Conservation (phyloP, 2,113 vertebrate genomes). For the Poicephalus gulielmi region DNA sequence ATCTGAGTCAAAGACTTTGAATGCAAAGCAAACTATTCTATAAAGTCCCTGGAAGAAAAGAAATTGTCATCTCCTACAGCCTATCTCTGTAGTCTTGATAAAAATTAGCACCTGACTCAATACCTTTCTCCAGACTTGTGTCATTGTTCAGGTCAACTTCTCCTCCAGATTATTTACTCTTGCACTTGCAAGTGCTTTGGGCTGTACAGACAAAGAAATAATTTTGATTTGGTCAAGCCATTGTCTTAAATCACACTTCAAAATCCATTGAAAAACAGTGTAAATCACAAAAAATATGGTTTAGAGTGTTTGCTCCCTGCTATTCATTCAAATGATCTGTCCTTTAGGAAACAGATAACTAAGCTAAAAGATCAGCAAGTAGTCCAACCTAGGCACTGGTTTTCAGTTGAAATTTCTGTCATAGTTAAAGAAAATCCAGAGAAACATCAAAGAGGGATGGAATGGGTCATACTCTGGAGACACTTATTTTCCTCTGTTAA, state of each 20-base stretch:
- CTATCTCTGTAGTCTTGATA: not conserved
- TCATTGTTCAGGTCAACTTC: not conserved
- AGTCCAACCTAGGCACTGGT: not conserved
- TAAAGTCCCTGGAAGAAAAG: not conserved
- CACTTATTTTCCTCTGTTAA: not conserved
- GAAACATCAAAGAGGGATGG: fast-evolving
- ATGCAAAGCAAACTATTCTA: not conserved
- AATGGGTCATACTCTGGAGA: not conserved
- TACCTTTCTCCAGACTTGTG: not conserved
- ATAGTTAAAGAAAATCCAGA: not conserved
- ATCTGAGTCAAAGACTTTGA: not conserved
- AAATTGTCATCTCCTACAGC: not conserved
- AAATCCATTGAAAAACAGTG: not conserved
- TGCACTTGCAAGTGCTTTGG: not conserved
- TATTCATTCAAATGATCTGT: not conserved
- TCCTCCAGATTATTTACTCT: not conserved
- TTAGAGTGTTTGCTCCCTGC: not conserved
- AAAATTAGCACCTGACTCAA: not conserved
- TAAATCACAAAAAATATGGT: not conserved
- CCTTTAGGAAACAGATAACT: not conserved
- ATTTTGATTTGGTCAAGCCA: not conserved
- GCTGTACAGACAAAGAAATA: not conserved
- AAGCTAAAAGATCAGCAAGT: not conserved
- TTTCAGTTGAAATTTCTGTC: not conserved
- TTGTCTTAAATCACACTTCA: not conserved